These are phyloP conservation scores for Phylloscopus collybita DNA, from an alignment of 2,797 vertebrate species.

Conservation along the genomic window DNA sequence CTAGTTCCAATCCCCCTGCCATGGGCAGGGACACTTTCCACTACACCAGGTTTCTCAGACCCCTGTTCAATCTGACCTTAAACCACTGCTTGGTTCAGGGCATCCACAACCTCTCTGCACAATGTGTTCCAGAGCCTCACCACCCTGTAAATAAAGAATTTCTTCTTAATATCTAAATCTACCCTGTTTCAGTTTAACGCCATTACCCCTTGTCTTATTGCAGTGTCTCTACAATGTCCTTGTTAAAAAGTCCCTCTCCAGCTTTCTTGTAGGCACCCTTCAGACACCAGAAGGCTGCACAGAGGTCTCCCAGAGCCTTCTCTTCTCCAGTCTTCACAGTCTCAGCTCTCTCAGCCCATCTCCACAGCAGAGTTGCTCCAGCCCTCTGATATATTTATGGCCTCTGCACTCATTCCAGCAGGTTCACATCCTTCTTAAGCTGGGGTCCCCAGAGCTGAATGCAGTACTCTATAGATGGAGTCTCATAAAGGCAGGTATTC, in stretches of 20 bases:
- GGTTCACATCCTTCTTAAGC: neutral
- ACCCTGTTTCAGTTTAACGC: neutral
- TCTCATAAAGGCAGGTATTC: neutral
- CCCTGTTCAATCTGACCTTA: neutral
- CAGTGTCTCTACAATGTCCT: neutral
- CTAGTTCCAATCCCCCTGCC: neutral
- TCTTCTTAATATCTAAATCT: neutral
- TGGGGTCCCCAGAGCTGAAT: neutral
- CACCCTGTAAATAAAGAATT: neutral
- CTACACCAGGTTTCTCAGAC: neutral
- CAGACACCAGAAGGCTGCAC: neutral
- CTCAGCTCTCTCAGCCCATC: neutral
- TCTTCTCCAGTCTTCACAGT: neutral
- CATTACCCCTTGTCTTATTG: neutral
- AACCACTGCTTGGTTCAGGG: neutral
- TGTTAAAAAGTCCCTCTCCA: neutral
- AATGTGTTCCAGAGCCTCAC: neutral
- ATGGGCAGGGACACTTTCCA: neutral
- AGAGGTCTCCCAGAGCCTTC: neutral
- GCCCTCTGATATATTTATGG: neutral
- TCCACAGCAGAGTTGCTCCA: neutral
- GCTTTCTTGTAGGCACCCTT: neutral
- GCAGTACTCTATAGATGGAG: neutral
- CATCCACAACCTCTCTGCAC: neutral
- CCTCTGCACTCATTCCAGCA: neutral